Percentiles rank a stretch among this genome's conserved stretches.
These are phyloP conservation scores for Diplodus puntazzo DNA, from an alignment of 2,797 vertebrate species.

Conservation along the genomic window DNA sequence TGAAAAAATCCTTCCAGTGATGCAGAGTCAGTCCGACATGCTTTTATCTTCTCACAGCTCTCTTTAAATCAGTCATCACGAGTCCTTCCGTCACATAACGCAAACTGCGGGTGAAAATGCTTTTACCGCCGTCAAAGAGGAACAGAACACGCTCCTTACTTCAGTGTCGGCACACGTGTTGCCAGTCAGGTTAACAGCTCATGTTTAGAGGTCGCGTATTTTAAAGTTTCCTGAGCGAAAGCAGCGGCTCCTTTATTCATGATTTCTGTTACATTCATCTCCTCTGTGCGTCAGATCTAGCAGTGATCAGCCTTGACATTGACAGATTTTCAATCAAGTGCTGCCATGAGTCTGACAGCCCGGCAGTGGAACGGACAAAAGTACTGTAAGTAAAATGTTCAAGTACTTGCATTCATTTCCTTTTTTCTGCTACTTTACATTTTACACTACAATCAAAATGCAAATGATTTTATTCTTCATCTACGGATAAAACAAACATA, in stretches of 20 bases:
- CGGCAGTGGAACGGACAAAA: no score
- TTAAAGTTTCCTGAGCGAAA: neutral
- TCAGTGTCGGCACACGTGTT: neutral
- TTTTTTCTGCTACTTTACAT: no score
- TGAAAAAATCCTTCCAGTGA: neutral
- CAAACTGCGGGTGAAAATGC: conserved; percentile 32
- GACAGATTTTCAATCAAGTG: no score
- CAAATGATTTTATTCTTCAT: no score
- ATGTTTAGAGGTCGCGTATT: neutral
- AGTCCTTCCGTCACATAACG: conserved; percentile 21
- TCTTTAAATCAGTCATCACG: conserved; percentile 44
- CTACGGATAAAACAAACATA: no score
- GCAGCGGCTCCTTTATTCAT: neutral
- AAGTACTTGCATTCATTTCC: no score
- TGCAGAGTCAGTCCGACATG: conserved; percentile 21
- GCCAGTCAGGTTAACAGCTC: conserved; percentile 7
- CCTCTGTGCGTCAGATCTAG: neutral
- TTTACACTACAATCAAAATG: no score
- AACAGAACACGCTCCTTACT: neutral
- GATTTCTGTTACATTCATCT: no score
- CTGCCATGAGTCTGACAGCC: no score
- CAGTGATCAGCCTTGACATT: no score
- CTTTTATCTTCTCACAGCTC: conserved; percentile 45
- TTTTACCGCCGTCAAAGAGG: conserved; percentile 7
- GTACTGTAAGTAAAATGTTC: no score